phyloP scores from a whole-genome alignment of 2,797 vertebrate genomes.

The Myotis daubentonii region DNA sequence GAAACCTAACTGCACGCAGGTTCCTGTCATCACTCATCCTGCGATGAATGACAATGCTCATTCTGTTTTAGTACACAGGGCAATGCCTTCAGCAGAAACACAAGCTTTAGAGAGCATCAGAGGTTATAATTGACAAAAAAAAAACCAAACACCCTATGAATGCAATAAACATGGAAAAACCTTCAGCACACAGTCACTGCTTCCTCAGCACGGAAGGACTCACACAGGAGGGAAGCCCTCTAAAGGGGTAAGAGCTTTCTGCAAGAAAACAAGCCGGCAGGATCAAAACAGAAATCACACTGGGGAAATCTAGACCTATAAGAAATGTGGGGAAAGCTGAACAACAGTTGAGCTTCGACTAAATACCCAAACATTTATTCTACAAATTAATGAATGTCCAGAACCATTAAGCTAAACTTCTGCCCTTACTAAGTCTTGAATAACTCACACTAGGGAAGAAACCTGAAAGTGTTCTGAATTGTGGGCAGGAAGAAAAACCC shows the following conservation, averaged over 20 bases:
- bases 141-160: background rate
- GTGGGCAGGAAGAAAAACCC: background rate
- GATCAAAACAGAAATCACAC: background rate
- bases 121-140: background rate
- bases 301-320: background rate
- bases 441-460: background rate
- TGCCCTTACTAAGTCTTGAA: background rate
- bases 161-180: background rate
- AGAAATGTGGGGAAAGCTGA: background rate
- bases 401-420: background rate
- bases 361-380: background rate
- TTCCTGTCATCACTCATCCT: background rate
- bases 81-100: background rate
- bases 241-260: background rate
- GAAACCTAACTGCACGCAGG: background rate
- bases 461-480: slow-evolving; percentile 6
- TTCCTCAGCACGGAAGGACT: background rate
- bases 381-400: background rate
- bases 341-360: background rate
- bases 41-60: background rate
- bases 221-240: background rate
- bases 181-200: background rate
- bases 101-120: background rate
- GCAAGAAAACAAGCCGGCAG: background rate
- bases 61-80: background rate